These are phyloP conservation scores for Drosophila baimaii DNA, from an alignment of 1,140 invertebrate species.

Conservation along the genomic window DNA sequence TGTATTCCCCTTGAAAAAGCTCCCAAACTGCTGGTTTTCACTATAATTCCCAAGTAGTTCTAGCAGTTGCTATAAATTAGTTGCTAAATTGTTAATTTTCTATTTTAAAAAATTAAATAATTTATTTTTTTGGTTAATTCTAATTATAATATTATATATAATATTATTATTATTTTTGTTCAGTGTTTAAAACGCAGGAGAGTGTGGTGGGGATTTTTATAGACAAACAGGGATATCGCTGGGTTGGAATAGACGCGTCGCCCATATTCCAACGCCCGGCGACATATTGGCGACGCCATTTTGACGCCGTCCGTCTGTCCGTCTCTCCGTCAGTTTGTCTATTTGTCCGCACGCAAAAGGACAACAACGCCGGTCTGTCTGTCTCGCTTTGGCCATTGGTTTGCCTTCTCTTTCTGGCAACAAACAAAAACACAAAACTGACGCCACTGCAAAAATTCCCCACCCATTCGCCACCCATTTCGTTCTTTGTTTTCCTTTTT, in stretches of 20 bases:
- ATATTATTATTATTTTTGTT: too few species aligned
- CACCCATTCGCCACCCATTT: background rate
- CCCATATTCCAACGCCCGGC: conserved; percentile 65
- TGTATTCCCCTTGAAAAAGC: background rate
- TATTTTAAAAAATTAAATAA: background rate
- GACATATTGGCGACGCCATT: conserved; percentile 82
- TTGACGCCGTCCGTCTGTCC: conserved; percentile 58
- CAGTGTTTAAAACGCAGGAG: background rate
- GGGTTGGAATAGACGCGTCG: conserved; percentile 40
- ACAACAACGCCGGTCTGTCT: conserved; percentile 27
- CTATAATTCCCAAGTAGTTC: background rate
- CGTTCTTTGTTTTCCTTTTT: conserved; percentile 1
- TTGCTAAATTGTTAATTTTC: background rate
- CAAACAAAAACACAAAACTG: conserved; percentile 45
- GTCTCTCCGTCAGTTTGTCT: conserved; percentile 23
- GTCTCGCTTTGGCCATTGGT: conserved; percentile 8
- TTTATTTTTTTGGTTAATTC: background rate
- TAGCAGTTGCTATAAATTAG: background rate
- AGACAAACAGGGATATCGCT: conserved; percentile 38
- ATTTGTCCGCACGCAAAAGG: conserved; percentile 32
- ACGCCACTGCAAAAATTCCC: conserved; percentile 29
- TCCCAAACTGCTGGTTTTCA: fast-evolving
- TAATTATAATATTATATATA: too few species aligned
- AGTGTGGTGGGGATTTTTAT: conserved; percentile 5
- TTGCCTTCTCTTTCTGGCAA: conserved; percentile 35